These are phyloP conservation scores for Bubo blakistoni DNA, from an alignment of 2,113 vertebrate genomes.

Conservation along the genomic window DNA sequence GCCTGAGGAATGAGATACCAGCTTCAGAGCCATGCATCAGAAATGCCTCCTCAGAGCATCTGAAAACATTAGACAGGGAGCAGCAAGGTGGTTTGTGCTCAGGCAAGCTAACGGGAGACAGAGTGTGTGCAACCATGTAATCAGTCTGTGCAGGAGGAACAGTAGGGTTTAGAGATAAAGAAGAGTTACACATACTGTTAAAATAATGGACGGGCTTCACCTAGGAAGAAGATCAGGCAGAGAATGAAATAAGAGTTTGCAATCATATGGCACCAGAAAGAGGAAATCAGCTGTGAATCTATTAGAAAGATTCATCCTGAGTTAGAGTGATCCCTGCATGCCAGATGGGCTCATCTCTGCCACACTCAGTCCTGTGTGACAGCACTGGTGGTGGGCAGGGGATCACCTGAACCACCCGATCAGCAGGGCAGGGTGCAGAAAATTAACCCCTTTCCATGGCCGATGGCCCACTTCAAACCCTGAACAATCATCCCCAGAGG, in stretches of 20 bases:
- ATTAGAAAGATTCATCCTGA: not conserved
- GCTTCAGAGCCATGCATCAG: not conserved
- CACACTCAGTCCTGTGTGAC: not conserved
- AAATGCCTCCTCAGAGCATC: not conserved
- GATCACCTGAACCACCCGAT: not conserved
- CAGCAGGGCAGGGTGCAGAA: not conserved
- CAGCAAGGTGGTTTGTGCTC: not conserved
- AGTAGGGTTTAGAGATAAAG: not conserved
- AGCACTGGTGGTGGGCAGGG: not conserved
- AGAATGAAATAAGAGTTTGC: not conserved
- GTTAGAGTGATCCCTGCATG: not conserved
- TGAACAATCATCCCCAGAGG: not conserved
- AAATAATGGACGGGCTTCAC: slow-evolving; percentile 17
- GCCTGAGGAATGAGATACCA: not conserved
- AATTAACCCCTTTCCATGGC: not conserved
- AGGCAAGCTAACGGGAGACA: not conserved
- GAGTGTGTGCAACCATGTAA: not conserved
- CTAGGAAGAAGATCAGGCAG: not conserved
- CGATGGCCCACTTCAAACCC: rapidly evolving
- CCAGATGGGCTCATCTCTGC: not conserved
- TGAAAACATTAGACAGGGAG: not conserved
- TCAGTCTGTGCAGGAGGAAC: not conserved
- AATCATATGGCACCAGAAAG: not conserved
- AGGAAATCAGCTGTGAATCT: not conserved
- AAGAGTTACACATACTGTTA: not conserved